Evolutionary conservation across 1,140 invertebrate genomes (phyloP), one percentile per base, ranked within the genome.

Genomic region (Drosophila auraria): DNA sequence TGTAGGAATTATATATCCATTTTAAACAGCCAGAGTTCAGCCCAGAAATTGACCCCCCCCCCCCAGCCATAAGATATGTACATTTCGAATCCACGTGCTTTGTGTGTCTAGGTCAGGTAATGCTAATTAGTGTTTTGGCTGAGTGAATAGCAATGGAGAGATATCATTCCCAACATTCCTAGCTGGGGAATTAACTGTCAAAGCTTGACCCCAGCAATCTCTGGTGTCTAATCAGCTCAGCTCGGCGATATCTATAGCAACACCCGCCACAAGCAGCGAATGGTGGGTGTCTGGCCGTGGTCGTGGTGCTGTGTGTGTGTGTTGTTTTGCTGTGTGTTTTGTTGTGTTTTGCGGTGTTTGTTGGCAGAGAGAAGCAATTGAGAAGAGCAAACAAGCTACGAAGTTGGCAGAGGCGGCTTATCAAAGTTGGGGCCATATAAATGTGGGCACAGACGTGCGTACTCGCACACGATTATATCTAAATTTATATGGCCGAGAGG

Each of bases 401-500:
- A n/a, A 20, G 38, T 38, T 7, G 53, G 33, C 12, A 33, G 12
- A 20, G 70, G 62, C 47, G 63, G 83, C 76, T 87, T 87, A 87
- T 87, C 71, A 87, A 64, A 72, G 20, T 33, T 33, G 49, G 27
- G 14, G 27, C 30, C 45, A 60, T 47, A 61, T 33, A 59, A 42
- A 45, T 27, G 30, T 38, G 20, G 23, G 51, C 40, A 38, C 33
- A 50, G 33, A 69, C 62, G 44, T 58, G 33, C 56, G 56, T 45
- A 38, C 42, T n/a, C 20, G 40, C 36, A 30, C 23, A 27, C 61
- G 38, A 47, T 49, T 51, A 30, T 72, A 42, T 59, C 36, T 27
- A 45, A 42, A 56, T 51, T 45, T 71, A 72, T 54, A 50, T 60
- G 45, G 56, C 56, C 25, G 7, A 45, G 25, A n/a, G n/a, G 27